phyloP scores from a whole-genome alignment of 2,797 vertebrate genomes.

The Coccyzus lansbergi region DNA sequence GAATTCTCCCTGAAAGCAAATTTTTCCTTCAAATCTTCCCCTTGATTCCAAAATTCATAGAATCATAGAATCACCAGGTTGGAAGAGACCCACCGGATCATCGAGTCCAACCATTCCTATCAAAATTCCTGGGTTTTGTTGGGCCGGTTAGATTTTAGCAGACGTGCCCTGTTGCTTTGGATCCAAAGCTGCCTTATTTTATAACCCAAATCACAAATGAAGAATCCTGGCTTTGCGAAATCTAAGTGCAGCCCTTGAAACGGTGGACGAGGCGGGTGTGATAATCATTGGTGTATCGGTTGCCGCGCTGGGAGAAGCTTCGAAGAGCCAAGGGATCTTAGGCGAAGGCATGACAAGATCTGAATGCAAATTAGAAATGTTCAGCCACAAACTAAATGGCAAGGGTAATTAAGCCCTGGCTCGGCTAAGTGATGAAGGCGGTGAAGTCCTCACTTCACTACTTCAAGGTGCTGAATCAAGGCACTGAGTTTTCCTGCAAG shows the following conservation, averaged over 20 bases:
- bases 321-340: background rate
- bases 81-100: too few relatives aligned
- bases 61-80: too few relatives aligned
- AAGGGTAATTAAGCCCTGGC: constrained; percentile 9
- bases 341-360: background rate
- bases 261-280: background rate
- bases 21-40: background rate
- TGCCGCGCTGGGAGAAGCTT: background rate
- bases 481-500: background rate
- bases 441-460: background rate
- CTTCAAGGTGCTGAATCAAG: background rate
- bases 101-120: too few relatives aligned
- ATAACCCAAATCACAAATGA: background rate
- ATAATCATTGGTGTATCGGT: background rate
- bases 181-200: background rate
- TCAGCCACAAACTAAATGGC: background rate
- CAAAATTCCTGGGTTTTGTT: background rate
- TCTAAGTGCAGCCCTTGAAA: background rate
- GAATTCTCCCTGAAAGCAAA: background rate
- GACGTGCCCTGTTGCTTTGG: background rate
- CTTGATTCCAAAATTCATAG: background rate
- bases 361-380: background rate
- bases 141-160: background rate
- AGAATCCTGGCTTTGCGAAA: background rate
- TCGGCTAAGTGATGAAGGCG: background rate